Evolutionary conservation across 2,113 vertebrate species (phyloP).

Genomic region (Phylloscopus trochiloides): DNA sequence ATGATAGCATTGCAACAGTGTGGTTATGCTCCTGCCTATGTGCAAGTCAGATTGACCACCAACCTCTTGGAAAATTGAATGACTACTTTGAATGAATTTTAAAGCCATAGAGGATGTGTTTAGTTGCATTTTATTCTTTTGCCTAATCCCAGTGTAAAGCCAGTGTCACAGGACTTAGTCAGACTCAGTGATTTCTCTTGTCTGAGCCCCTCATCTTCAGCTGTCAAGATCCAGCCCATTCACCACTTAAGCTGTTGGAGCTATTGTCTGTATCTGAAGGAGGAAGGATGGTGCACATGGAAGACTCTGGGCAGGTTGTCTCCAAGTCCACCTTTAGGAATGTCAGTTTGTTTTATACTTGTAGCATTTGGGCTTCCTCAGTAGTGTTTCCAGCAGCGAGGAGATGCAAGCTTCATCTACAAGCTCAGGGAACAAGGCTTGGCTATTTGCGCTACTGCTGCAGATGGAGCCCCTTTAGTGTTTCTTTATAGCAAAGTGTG

Average conservation of each 20-base stretch:
- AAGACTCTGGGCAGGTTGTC: slow-evolving; percentile 6
- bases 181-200: slow-evolving; percentile 2
- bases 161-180: not conserved
- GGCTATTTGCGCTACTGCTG: not conserved
- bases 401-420: not conserved
- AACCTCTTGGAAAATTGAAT: not conserved
- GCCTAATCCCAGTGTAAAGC: not conserved
- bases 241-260: not conserved
- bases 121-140: not conserved
- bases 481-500: not conserved
- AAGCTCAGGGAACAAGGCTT: slow-evolving; percentile 28
- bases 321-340: slow-evolving; percentile 37
- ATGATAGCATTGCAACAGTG: not conserved
- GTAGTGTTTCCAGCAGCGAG: not conserved
- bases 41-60: not conserved
- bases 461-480: not conserved
- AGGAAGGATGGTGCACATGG: not conserved
- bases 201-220: slow-evolving; percentile 23
- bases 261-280: not conserved
- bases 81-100: not conserved
- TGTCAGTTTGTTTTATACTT: not conserved
- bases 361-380: not conserved
- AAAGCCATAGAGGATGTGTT: not conserved
- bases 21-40: not conserved
- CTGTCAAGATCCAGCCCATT: slow-evolving; percentile 33